phyloP scores from a whole-genome alignment of 1,140 invertebrate genomes.

The Drosophila sturtevanti region DNA sequence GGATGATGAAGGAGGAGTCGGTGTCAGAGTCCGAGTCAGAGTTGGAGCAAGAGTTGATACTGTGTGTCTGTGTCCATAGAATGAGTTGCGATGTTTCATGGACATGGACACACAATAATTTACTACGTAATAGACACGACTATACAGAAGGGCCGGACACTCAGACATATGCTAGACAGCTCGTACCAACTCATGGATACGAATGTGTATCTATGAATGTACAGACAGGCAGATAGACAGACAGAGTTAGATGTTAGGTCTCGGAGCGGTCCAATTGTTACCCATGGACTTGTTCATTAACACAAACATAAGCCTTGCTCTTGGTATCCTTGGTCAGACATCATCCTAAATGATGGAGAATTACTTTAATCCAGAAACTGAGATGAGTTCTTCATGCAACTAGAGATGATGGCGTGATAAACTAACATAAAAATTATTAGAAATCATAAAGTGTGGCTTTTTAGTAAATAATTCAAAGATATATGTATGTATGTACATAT shows the following conservation, averaged over 20 bases:
- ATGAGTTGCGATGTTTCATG: conserved; percentile 19
- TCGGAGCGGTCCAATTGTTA: conserved; percentile 34
- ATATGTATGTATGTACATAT: background rate
- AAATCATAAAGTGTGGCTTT: no score
- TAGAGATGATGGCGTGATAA: conserved; percentile 9
- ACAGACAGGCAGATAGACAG: conserved; percentile 46
- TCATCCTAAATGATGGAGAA: conserved; percentile 50
- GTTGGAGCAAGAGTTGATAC: background rate
- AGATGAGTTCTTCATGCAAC: conserved; percentile 18
- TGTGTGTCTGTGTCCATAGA: background rate
- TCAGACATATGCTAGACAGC: conserved; percentile 51
- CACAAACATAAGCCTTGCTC: conserved; percentile 74
- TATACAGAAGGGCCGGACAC: conserved; percentile 10
- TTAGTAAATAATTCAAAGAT: no score
- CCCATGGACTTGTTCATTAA: conserved; percentile 69
- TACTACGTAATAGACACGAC: conserved; percentile 75
- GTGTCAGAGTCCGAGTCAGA: no score
- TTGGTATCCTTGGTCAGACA: conserved; percentile 38
- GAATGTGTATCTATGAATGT: background rate
- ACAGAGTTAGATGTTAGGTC: conserved; percentile 53
- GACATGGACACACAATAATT: conserved; percentile 70
- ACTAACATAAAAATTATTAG: no score
- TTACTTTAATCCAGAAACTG: background rate
- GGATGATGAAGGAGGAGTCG: background rate
- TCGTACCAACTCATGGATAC: background rate